Evolutionary conservation across 2,797 vertebrate genomes (phyloP).

Genomic region (Centroberyx gerrardi): DNA sequence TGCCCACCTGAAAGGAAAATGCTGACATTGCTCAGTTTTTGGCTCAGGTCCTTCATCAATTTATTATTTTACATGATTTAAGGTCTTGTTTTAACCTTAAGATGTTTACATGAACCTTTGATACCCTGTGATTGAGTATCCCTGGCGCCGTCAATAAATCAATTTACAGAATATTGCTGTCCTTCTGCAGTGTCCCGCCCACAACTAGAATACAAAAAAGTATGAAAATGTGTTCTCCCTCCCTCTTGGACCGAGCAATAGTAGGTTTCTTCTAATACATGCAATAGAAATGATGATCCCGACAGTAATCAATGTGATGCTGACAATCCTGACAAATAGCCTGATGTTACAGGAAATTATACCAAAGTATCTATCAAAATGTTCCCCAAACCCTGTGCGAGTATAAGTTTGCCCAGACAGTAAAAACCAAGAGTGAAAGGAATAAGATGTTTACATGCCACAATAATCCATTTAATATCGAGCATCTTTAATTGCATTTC

Average conservation of each 20-base stretch:
- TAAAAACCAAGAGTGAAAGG: constrained; percentile 13
- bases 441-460: constrained; percentile 39
- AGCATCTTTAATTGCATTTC: constrained; percentile 42
- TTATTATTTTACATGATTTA: not conserved
- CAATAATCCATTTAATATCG: constrained; percentile 34
- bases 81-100: constrained; percentile 5
- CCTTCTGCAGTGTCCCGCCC: constrained; percentile 45
- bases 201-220: constrained; percentile 21
- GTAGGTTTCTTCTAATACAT: constrained; percentile 60
- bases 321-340: constrained; percentile 56
- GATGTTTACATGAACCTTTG: constrained; percentile 64
- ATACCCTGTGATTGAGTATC: constrained; percentile 50
- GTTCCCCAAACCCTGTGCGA: constrained; percentile 15
- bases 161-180: constrained; percentile 65
- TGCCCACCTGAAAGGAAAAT: not conserved
- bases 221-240: constrained; percentile 45
- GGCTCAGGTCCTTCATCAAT: not conserved
- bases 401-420: constrained; percentile 22
- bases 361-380: constrained; percentile 47
- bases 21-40: constrained; percentile 7
- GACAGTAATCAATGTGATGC: constrained; percentile 59
- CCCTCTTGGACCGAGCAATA: constrained; percentile 31
- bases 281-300: constrained; percentile 66
- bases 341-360: constrained; percentile 63
- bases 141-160: constrained; percentile 49